Evolutionary conservation across 2,113 vertebrate species (phyloP).

Genomic region (Lepisosteus oculatus): DNA sequence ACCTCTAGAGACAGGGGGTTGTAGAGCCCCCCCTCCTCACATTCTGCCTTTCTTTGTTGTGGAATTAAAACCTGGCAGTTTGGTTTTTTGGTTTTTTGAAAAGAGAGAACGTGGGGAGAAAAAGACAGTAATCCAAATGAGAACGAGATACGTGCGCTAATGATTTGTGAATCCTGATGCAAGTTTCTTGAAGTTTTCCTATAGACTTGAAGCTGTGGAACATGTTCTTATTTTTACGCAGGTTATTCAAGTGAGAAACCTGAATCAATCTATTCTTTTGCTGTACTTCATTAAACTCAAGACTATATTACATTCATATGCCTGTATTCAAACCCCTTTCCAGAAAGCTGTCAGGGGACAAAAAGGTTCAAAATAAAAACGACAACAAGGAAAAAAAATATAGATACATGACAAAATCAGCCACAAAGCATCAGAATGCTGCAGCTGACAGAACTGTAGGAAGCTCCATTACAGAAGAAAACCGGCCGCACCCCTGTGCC

Average conservation of each 20-base stretch:
- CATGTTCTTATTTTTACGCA: slow-evolving; percentile 61
- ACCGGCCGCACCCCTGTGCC: slow-evolving; percentile 10
- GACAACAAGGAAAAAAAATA: slow-evolving; percentile 44
- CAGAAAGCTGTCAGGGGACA: slow-evolving; percentile 59
- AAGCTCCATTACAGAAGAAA: too few relatives aligned
- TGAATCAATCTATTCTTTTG: slow-evolving; percentile 57
- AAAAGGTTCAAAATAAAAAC: slow-evolving; percentile 55
- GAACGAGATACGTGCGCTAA: slow-evolving; percentile 69
- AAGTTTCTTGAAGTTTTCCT: slow-evolving; percentile 71
- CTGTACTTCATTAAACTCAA: slow-evolving; percentile 67
- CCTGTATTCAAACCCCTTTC: slow-evolving; percentile 46
- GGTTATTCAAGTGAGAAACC: slow-evolving; percentile 64
- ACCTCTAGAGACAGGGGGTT: too few relatives aligned
- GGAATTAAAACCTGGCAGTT: too few relatives aligned
- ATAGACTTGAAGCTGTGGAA: slow-evolving; percentile 59
- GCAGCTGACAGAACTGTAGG: too few relatives aligned
- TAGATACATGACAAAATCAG: too few relatives aligned
- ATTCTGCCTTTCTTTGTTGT: too few relatives aligned
- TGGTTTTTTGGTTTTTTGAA: slow-evolving; percentile 17
- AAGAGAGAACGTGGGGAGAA: slow-evolving; percentile 56
- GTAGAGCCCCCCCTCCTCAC: too few relatives aligned
- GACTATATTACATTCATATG: slow-evolving; percentile 77
- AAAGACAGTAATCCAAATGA: slow-evolving; percentile 32
- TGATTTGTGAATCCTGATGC: slow-evolving; percentile 74
- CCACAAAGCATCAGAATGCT: too few relatives aligned